Conservation (phyloP, 1,140 invertebrate species). For the Odontomachus brunneus region DNA sequence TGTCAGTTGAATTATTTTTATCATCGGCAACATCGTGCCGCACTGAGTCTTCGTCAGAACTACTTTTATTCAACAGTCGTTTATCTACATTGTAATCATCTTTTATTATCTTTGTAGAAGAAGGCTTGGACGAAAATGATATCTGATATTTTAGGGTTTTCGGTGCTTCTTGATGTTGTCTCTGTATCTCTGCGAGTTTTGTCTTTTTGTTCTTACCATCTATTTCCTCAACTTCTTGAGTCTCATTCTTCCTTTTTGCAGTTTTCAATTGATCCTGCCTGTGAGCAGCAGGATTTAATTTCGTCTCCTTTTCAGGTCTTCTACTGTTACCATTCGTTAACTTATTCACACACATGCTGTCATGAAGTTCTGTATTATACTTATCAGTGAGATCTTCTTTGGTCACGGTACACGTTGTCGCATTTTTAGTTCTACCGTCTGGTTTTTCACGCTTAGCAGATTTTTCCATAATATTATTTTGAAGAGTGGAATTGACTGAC, state of each 20-base stretch:
- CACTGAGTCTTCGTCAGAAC: background rate
- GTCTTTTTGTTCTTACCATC: background rate
- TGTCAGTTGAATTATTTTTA: conserved; percentile 39
- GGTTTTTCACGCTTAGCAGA: background rate
- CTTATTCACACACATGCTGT: conserved; percentile 3
- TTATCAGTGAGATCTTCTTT: background rate
- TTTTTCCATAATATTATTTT: background rate
- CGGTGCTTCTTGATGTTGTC: background rate
- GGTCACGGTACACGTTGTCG: no score
- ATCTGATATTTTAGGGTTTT: background rate
- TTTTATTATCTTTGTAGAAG: background rate
- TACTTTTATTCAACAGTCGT: background rate
- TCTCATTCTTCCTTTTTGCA: background rate
- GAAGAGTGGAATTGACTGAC: background rate
- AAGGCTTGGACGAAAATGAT: background rate
- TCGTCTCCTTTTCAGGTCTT: background rate
- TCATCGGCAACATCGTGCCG: background rate
- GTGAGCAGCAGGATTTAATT: background rate
- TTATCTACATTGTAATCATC: background rate
- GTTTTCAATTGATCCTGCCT: background rate
- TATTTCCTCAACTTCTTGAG: conserved; percentile 15
- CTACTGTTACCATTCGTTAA: background rate
- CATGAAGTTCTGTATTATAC: background rate
- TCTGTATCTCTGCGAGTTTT: background rate
- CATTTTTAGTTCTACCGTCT: background rate